Evolutionary conservation across 2,797 vertebrate species (phyloP), one percentile per base, ranked within the genome.

Genomic region (Micromesistius poutassou): DNA sequence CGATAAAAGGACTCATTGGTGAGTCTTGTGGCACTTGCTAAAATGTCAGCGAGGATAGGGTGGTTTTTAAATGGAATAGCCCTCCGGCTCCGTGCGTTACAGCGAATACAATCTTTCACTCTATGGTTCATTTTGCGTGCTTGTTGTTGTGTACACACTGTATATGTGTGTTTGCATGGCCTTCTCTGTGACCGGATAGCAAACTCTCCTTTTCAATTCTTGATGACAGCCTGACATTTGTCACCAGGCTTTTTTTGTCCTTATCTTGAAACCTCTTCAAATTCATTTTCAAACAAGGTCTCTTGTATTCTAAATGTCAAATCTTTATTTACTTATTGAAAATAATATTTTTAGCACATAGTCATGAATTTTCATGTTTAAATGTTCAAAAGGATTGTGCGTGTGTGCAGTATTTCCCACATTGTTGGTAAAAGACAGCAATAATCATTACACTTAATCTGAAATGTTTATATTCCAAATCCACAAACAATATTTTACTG

Each of bases 1-100:
- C 90, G 0, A 84, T 95, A 66, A 93, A 86, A 91, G 93, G 93
- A 79, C 83, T 94, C 19, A 89, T 94, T 46, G 94, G 94, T 95
- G 87, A 87, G 87, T 16, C 31, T 33, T 5, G 8, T 50, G 28
- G 31, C 62, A 1, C 7, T 9, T 72, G 9, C 16, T 14, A 3
- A 16, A 31, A 28, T 73, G 25, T 55, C 10, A 62, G 72, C 14
- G 12, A 19, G 3, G 70, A 4, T 71, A 4, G 30, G 70, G 70
- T 30, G 31, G 70, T 33, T 14, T 4, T 16, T 68, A 68, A 28
- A 28, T 25, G 1, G 10, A 28, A 66, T 12, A 28, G 4, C 25
- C 62, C 62, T 13, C n/a, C 1, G 62, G 25, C 62, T 68, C 8
- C 9, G n/a, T 4, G 62, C 62, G 25, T 68, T 16, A 68, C 62